phyloP scores from a whole-genome alignment of 2,113 vertebrate genomes.

The Ageneiosus marmoratus region DNA sequence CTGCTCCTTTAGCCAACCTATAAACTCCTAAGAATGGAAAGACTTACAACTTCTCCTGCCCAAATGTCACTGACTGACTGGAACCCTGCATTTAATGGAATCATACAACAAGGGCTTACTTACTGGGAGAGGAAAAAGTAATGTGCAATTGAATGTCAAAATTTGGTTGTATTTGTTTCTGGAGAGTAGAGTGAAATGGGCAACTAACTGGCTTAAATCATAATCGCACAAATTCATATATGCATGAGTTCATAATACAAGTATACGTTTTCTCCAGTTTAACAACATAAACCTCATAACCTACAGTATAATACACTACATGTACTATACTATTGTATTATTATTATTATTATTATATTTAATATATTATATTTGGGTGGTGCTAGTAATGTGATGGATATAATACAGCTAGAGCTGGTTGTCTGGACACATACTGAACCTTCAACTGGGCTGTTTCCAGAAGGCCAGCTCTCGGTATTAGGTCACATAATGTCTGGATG shows the following conservation, averaged over 20 bases:
- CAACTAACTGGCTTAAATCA: conserved; percentile 14
- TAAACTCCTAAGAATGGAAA: conserved; percentile 51
- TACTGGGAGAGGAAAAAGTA: conserved; percentile 3
- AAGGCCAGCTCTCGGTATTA: conserved; percentile 14
- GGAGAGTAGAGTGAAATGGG: neutral
- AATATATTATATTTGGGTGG: conserved; percentile 9
- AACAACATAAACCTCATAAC: conserved; percentile 37
- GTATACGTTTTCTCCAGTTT: neutral
- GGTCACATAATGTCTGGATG: conserved; percentile 21
- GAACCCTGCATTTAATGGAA: conserved; percentile 1
- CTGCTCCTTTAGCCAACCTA: conserved; percentile 54
- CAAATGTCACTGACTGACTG: neutral
- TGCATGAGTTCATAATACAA: conserved; percentile 7
- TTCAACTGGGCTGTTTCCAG: conserved; percentile 15
- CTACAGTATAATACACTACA: neutral
- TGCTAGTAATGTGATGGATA: conserved; percentile 15
- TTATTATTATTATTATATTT: neutral
- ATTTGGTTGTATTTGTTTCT: neutral
- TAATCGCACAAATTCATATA: conserved; percentile 18
- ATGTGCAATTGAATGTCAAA: conserved; percentile 22
- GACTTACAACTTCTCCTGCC: neutral
- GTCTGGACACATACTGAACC: neutral
- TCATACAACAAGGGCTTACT: conserved; percentile 4
- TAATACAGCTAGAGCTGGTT: conserved; percentile 4
- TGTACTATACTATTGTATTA: neutral